These are phyloP conservation scores for Byasa hedistus DNA, from an alignment of 2,888 invertebrate species.

Conservation along the genomic window DNA sequence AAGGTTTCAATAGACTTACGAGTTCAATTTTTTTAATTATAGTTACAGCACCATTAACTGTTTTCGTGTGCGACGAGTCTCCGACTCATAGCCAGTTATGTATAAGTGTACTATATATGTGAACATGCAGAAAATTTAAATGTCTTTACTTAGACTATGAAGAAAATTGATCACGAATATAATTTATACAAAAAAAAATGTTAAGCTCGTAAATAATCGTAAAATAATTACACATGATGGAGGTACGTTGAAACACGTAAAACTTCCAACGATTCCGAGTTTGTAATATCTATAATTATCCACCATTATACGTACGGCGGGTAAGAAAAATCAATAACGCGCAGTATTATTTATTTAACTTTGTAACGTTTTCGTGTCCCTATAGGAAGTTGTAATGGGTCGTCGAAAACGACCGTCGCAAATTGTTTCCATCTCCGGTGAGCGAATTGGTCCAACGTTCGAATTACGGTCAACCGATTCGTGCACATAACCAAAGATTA, in stretches of 20 bases:
- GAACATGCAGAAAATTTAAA: too few relatives aligned
- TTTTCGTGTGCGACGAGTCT: too few relatives aligned
- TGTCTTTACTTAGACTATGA: neutral
- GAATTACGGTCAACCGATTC: conserved; percentile 36
- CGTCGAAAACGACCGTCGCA: conserved; percentile 54
- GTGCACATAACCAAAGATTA: conserved; percentile 17
- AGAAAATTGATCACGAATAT: too few relatives aligned
- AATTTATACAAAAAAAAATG: neutral
- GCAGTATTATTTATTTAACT: conserved; percentile 6
- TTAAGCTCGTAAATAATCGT: neutral
- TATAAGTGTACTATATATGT: too few relatives aligned
- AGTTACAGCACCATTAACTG: too few relatives aligned
- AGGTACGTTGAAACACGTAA: neutral
- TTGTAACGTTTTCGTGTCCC: conserved; percentile 20
- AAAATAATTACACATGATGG: conserved; percentile 13
- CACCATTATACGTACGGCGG: conserved; percentile 6
- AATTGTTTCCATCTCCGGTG: conserved; percentile 63
- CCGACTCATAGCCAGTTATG: too few relatives aligned
- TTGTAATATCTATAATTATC: conserved; percentile 16
- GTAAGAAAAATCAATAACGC: conserved; percentile 23
- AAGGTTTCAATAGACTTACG: too few relatives aligned
- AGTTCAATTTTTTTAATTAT: too few relatives aligned
- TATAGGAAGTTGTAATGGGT: conserved; percentile 58
- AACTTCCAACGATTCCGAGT: neutral
- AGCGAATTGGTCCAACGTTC: conserved; percentile 53